These are phyloP conservation scores for Notothenia coriiceps DNA, from an alignment of 2,113 vertebrate species.

Conservation along the genomic window DNA sequence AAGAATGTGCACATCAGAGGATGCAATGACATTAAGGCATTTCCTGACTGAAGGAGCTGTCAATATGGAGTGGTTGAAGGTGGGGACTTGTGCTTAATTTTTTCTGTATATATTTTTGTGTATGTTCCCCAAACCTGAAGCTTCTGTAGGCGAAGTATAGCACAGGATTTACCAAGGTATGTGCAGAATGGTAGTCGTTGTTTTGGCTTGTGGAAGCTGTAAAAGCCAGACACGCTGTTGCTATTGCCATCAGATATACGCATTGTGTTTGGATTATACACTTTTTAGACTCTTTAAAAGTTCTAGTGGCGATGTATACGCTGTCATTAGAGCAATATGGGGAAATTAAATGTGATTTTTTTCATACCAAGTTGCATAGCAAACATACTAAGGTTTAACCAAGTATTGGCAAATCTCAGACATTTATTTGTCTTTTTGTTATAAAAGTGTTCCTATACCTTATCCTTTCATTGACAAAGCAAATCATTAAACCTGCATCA, in stretches of 20 bases:
- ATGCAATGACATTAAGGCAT: conserved; percentile 37
- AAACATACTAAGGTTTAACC: neutral
- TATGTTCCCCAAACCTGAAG: neutral
- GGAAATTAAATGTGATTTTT: no score
- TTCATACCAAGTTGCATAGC: neutral
- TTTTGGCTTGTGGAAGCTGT: neutral
- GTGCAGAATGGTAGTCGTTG: neutral
- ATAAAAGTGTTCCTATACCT: no score
- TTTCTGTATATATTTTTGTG: neutral
- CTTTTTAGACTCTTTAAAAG: no score
- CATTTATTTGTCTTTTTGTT: no score
- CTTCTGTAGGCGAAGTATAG: neutral
- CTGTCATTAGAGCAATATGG: no score
- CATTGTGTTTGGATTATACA: no score
- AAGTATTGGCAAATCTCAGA: neutral
- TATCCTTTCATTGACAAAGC: neutral
- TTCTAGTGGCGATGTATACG: no score
- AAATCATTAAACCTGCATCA: neutral
- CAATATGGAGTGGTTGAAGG: conserved; percentile 13
- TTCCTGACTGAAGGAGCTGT: conserved; percentile 21
- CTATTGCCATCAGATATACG: neutral
- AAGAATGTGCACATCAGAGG: conserved; percentile 40
- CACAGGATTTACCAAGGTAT: neutral
- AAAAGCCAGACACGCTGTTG: neutral
- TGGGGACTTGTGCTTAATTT: rapidly evolving